Evolutionary conservation across 1,140 invertebrate genomes (phyloP).

Genomic region (Marisa cornuarietis): DNA sequence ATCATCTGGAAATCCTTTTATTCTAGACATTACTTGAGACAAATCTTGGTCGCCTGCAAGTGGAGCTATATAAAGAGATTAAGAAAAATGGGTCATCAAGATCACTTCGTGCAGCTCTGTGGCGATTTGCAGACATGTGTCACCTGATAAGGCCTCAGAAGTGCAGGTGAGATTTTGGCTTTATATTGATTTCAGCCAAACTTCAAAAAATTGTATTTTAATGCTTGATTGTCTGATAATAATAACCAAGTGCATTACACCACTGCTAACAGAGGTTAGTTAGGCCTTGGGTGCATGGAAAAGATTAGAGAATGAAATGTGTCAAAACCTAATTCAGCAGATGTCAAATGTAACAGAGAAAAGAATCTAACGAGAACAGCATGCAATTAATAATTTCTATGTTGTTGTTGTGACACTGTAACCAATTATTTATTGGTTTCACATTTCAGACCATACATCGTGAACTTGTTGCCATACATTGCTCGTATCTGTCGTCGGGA

Average conservation of each 20-base stretch:
- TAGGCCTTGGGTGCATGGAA: no score
- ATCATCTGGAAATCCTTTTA: neutral
- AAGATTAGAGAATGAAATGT: no score
- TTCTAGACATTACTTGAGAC: conserved; percentile 72
- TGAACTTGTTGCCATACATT: conserved; percentile 78
- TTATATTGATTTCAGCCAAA: no score
- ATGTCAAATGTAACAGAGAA: neutral
- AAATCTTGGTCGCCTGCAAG: conserved; percentile 77
- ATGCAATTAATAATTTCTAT: no score
- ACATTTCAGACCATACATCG: conserved; percentile 74
- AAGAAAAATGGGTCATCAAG: conserved; percentile 79
- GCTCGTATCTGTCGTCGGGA: conserved; percentile 74
- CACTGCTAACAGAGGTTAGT: no score
- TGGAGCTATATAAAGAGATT: conserved; percentile 84
- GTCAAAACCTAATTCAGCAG: neutral
- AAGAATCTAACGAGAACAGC: no score
- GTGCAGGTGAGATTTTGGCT: conserved; percentile 65
- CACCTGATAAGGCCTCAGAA: conserved; percentile 75
- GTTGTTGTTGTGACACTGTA: neutral
- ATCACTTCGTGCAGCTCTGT: conserved; percentile 77
- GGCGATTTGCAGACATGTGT: conserved; percentile 78
- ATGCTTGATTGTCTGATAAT: no score
- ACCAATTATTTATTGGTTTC: conserved; percentile 10
- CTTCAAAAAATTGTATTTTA: no score
- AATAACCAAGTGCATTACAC: no score